Evolutionary conservation across 2,888 invertebrate species (phyloP), one percentile per base, ranked within the genome.

Genomic region (Autographa gamma): DNA sequence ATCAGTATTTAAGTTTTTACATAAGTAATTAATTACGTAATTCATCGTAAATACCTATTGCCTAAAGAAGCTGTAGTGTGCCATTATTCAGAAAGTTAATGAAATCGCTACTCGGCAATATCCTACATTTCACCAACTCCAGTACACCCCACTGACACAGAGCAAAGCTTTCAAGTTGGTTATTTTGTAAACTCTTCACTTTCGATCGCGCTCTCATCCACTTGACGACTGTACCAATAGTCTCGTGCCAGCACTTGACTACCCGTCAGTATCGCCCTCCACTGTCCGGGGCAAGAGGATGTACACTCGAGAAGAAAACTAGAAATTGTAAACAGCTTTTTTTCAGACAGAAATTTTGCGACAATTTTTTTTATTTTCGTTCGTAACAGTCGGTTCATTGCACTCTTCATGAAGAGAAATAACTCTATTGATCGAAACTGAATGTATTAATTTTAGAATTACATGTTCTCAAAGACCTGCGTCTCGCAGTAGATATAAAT

Each of bases 161-260:
- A 66, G 73, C 69, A 73, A 77, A 79, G 85, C 83, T 86, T 84
- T 85, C 76, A 82, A 85, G 83, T 79, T 72, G 82, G 81, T 80
- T 70, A 77, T 78, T 84, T 70, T 83, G 84, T 85, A 77, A 66
- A 63, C 80, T 79, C 82, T 77, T 88, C 86, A 88, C 86, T 88
- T 86, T 87, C 87, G 80, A 85, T 88, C 75, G 74, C 66, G 74
- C 74, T 66, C 60, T 62, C 70, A 63, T 79, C 69, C 69, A 71
- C 79, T 81, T 71, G 69, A 71, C 32, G 52, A 34, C 70, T 79
- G 66, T 71, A 77, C 76, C 60, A 52, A 79, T 78, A 52, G 75
- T 78, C 74, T 68, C 58, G 63, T 63, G 64, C 59, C 32, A 66
- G 66, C 56, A 60, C 76, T 77, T 75, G 48, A 75, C 25, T n/a